These are phyloP conservation scores for Leptopilina drosophilae DNA, from an alignment of 2,888 invertebrate genomes.

Conservation along the genomic window DNA sequence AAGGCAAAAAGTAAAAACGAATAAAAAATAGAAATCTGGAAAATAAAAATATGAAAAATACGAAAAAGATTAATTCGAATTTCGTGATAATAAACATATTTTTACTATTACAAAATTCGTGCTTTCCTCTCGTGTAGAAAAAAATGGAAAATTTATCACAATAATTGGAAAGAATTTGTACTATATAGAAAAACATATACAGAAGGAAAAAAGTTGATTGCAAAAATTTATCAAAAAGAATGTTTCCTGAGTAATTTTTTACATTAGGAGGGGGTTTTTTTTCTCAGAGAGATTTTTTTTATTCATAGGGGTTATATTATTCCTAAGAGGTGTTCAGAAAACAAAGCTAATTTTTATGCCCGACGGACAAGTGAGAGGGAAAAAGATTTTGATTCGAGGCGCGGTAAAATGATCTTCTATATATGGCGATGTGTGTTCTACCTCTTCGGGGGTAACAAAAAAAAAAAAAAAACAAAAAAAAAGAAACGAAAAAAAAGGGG, in stretches of 20 bases:
- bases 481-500: slow-evolving; percentile 48
- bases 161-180: neutral
- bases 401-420: slow-evolving; percentile 50
- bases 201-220: slow-evolving; percentile 12
- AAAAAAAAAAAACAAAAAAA: no score
- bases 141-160: no score
- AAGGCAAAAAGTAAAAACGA: no score
- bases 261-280: neutral
- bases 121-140: no score
- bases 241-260: slow-evolving; percentile 39
- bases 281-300: neutral
- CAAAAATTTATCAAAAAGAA: slow-evolving; percentile 22
- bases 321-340: slow-evolving; percentile 34
- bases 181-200: neutral
- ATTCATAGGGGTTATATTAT: neutral
- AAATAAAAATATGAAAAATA: no score
- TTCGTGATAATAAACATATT: no score
- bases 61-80: no score
- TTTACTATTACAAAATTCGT: no score
- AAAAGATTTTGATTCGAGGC: slow-evolving; percentile 60
- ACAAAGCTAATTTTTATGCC: slow-evolving; percentile 58
- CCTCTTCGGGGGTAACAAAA: neutral
- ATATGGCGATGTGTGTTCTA: slow-evolving; percentile 8
- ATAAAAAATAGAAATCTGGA: no score
- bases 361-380: slow-evolving; percentile 55